A percentile compares a stretch with the other conserved stretches of the same genome.
phyloP scores from a whole-genome alignment of 2,888 invertebrate species.

The Micropterix aruncella region DNA sequence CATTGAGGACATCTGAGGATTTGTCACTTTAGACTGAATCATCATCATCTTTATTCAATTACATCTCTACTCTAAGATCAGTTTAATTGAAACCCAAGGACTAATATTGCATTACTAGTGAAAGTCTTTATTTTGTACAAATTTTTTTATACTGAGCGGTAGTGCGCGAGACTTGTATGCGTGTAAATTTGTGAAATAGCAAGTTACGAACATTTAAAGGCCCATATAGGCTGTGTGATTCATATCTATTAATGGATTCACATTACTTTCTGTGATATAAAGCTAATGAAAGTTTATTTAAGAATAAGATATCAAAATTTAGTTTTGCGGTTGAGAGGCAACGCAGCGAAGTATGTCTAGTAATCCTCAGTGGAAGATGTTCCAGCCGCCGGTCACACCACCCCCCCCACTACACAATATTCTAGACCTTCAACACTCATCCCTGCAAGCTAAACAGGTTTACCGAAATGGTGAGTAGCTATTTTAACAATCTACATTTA shows the following conservation, averaged over 20 bases:
- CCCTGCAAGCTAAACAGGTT: conserved; percentile 33
- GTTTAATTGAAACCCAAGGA: neutral
- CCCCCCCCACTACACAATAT: conserved; percentile 73
- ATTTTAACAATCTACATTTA: neutral
- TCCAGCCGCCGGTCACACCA: conserved; percentile 81
- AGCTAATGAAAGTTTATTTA: conserved; percentile 22
- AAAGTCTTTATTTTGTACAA: neutral
- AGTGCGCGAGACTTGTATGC: neutral
- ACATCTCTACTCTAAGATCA: neutral
- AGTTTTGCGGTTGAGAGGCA: conserved; percentile 22
- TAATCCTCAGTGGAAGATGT: conserved; percentile 81
- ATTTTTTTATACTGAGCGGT: neutral
- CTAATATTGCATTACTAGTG: neutral
- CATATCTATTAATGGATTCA: no score
- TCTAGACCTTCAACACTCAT: conserved; percentile 55
- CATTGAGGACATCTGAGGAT: conserved; percentile 85
- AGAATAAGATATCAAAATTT: conserved; percentile 27
- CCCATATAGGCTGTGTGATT: neutral
- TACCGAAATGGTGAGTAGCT: conserved; percentile 38
- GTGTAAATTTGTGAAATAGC: neutral
- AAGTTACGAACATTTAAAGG: neutral
- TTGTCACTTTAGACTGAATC: neutral
- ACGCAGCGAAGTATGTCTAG: conserved; percentile 47
- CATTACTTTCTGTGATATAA: conserved; percentile 48
- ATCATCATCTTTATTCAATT: neutral